Percentiles rank a stretch among this genome's conserved stretches.
Evolutionary conservation across 2,888 invertebrate genomes (phyloP).

Genomic region (Electrophaes corylata): DNA sequence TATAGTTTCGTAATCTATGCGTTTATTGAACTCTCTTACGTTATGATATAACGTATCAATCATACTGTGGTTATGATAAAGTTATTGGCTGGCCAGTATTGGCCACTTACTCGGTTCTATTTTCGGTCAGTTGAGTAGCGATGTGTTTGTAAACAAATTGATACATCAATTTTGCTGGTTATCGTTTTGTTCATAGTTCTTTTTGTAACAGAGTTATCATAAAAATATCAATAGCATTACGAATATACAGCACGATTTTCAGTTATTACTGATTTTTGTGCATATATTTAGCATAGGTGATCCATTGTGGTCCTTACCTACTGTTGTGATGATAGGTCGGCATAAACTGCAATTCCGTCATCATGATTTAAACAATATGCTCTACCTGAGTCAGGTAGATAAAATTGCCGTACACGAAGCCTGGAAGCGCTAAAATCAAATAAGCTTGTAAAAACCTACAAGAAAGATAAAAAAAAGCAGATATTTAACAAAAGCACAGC

Average conservation of each 20-base stretch:
- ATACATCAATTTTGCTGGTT: slow-evolving; percentile 6
- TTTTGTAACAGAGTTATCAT: background rate
- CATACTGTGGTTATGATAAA: slow-evolving; percentile 27
- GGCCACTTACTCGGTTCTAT: slow-evolving; percentile 36
- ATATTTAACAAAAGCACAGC: background rate
- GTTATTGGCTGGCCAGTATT: slow-evolving; percentile 43
- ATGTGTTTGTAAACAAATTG: slow-evolving; percentile 42
- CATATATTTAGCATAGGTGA: background rate
- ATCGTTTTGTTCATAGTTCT: background rate
- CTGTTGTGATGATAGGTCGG: too few relatives aligned
- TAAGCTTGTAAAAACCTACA: too few relatives aligned
- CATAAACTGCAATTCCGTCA: too few relatives aligned
- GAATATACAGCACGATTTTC: background rate
- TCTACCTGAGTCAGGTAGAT: background rate
- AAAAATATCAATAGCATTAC: background rate
- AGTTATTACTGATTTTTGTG: background rate
- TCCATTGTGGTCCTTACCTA: too few relatives aligned
- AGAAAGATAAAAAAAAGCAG: slow-evolving; percentile 9
- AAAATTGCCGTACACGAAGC: background rate
- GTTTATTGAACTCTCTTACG: slow-evolving; percentile 40
- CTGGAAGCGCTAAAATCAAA: background rate
- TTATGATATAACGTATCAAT: slow-evolving; percentile 31
- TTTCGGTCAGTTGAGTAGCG: slow-evolving; percentile 33
- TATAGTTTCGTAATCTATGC: slow-evolving; percentile 26
- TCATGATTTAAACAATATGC: too few relatives aligned